Conservation (phyloP, 2,113 vertebrate genomes). For the Vulpes lagopus region DNA sequence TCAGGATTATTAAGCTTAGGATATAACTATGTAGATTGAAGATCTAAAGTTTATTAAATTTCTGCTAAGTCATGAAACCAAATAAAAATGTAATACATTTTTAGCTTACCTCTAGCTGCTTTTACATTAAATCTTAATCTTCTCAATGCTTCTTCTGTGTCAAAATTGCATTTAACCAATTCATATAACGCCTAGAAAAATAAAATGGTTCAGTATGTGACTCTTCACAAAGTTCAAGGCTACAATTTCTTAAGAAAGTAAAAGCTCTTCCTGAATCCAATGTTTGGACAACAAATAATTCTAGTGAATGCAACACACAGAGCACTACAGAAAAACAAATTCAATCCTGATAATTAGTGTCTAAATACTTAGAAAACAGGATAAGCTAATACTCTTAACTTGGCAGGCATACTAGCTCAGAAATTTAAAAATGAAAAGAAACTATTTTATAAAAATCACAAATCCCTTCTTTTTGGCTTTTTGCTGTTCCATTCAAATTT, state of each 20-base stretch:
- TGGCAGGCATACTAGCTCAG: background rate
- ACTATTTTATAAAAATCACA: background rate
- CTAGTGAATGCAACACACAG: background rate
- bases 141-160: constrained; percentile 96
- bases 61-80: constrained; percentile 23
- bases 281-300: background rate
- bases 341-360: background rate
- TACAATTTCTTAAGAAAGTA: background rate
- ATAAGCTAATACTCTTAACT: background rate
- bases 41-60: constrained; percentile 19
- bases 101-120: constrained; percentile 95
- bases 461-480: background rate
- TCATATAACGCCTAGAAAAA: constrained; percentile 95
- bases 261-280: background rate
- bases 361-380: background rate
- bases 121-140: constrained; percentile 96
- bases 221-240: background rate
- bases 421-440: constrained; percentile 21
- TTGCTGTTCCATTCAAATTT: background rate
- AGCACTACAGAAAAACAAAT: constrained; percentile 29
- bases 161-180: constrained; percentile 97
- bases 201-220: background rate
- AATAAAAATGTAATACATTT: background rate
- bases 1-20: constrained; percentile 36
- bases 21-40: background rate